Base-by-base conservation (phyloP, 2,113 vertebrate species). In the Tragelaphus buxtoni region DNA sequence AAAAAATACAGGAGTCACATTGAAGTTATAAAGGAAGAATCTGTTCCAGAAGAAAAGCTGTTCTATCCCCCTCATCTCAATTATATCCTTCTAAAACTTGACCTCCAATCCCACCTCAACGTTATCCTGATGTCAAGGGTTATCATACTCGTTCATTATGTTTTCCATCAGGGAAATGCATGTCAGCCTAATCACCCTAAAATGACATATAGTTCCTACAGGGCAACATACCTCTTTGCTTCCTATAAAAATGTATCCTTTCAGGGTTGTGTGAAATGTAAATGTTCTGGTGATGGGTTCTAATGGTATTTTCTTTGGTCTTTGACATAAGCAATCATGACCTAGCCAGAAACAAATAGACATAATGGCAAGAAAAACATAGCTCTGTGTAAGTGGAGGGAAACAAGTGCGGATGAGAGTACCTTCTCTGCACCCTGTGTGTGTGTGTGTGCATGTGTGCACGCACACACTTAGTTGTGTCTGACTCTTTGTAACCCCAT, bases 101-200 rank as follows among this genome's bases (percentile, higher is more conserved):
- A 90, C 72, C n/a, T 95, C 84, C 35, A 86, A 69, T 82, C 26
- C 12, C 77, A 93, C 55, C 72, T 61, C 26, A 61, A 55, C 39
- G 42, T 61, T 77, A 86, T 81, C 86, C 83, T 63, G 39, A 92
- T 49, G 45, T 91, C 30, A 86, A 92, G 84, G 55, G 56, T 92
- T 86, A 77, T 24, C n/a, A 55, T 28, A 77, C 28, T 20, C 63
- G 82, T 55, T 95, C 53, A 74, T 88, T 93, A 91, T 61, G n/a
- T 76, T 69, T 93, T 61, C 55, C 85, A 74, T 74, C 51, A 96
- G 45, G 69, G 32, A 95, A 96, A 95, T 35, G 26, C 30, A 22
- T 30, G 47, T 72, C 76, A 85, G 28, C 12, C 55, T 95, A 94
- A 96, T 95, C 92, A 89, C 16, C 94, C n/a, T 65, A 92, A 61